phyloP scores from a whole-genome alignment of 2,888 invertebrate genomes.

The Lepidocyrtoides sp. region DNA sequence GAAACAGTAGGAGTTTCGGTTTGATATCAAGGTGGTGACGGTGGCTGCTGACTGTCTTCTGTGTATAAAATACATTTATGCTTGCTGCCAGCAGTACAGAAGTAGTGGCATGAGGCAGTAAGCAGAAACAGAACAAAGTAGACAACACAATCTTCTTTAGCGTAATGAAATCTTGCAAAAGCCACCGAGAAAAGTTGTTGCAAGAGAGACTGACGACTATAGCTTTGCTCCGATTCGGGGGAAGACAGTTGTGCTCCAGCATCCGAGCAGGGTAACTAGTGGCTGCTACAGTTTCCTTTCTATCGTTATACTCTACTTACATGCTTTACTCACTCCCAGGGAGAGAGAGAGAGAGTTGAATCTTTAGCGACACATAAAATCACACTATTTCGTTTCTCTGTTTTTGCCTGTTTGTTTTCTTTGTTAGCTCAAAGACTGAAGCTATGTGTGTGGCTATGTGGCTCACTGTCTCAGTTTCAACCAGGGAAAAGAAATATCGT shows the following conservation, averaged over 20 bases:
- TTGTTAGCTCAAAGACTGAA: background rate
- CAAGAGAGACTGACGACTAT: constrained; percentile 41
- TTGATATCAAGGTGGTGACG: background rate
- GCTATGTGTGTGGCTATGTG: background rate
- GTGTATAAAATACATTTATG: background rate
- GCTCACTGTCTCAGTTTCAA: background rate
- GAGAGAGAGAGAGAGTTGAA: no score
- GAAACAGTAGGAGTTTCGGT: constrained; percentile 47
- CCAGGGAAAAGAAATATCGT: background rate
- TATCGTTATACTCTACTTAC: background rate
- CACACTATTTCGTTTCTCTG: background rate
- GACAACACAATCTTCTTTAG: constrained; percentile 9
- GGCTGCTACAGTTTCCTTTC: constrained; percentile 18
- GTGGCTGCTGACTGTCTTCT: background rate
- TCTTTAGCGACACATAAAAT: no score
- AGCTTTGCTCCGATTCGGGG: constrained; percentile 64
- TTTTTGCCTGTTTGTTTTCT: background rate
- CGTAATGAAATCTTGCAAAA: constrained; percentile 63
- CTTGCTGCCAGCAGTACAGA: background rate
- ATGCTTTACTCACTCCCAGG: background rate
- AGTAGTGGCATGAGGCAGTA: background rate
- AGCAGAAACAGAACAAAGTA: constrained; percentile 18
- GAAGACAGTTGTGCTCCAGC: constrained; percentile 74
- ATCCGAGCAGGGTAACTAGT: constrained; percentile 67
- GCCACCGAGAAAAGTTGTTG: constrained; percentile 23